A percentile compares a stretch with the other conserved stretches of the same genome.
phyloP scores from a whole-genome alignment of 2,113 vertebrate species.

The Atrichornis clamosus region DNA sequence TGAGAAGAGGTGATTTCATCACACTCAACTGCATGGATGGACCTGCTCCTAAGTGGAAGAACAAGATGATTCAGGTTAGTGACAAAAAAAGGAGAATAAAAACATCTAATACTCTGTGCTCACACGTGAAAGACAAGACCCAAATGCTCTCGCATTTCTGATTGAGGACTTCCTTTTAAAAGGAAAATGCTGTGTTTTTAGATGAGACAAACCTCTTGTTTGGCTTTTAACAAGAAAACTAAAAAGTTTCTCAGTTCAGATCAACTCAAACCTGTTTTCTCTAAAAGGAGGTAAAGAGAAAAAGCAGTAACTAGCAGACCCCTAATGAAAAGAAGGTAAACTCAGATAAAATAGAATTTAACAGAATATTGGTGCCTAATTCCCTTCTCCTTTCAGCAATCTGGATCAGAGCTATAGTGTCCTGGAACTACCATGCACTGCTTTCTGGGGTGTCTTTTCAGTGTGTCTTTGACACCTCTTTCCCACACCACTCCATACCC shows the following conservation, averaged over 20 bases:
- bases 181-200: not conserved
- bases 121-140: not conserved
- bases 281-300: not conserved
- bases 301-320: not conserved
- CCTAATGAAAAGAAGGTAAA: not conserved
- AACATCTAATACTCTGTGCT: not conserved
- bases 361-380: not conserved
- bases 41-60: not conserved
- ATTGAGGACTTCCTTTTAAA: not conserved
- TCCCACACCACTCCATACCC: not conserved
- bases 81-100: not conserved
- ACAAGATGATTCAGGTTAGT: not conserved
- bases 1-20: not conserved
- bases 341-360: not conserved
- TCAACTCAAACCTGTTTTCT: not conserved
- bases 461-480: not conserved
- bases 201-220: not conserved
- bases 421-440: not conserved
- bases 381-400: not conserved
- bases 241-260: not conserved
- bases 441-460: not conserved
- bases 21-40: rapidly evolving
- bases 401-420: not conserved
- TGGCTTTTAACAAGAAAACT: not conserved
- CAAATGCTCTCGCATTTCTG: not conserved